Conservation (phyloP, 2,888 invertebrate genomes). For the Terebella lapidaria region DNA sequence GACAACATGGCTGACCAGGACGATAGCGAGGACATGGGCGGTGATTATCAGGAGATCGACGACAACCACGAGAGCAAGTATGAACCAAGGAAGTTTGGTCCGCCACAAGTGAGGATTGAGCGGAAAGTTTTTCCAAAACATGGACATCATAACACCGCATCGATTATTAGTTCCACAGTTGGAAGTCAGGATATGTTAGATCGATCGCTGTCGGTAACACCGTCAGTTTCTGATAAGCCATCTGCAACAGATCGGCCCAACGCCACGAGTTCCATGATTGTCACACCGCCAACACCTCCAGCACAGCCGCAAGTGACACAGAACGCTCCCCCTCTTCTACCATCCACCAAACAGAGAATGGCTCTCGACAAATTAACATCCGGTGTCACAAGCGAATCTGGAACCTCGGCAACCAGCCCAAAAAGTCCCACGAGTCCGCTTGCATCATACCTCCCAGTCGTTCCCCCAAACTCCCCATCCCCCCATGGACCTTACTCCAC, state of each 20-base stretch:
- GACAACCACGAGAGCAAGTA: slow-evolving; percentile 45
- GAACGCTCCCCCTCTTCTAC: neutral
- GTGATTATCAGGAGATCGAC: slow-evolving; percentile 42
- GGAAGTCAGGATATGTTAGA: slow-evolving; percentile 36
- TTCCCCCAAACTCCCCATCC: slow-evolving; percentile 33
- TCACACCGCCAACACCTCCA: neutral
- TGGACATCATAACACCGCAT: slow-evolving; percentile 32
- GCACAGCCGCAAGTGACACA: neutral
- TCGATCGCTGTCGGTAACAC: neutral
- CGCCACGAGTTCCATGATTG: neutral
- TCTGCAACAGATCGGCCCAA: slow-evolving; percentile 1
- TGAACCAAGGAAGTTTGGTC: slow-evolving; percentile 29
- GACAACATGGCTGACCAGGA: slow-evolving; percentile 6
- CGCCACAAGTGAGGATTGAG: slow-evolving; percentile 40
- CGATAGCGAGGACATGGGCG: slow-evolving; percentile 24
- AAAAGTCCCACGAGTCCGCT: slow-evolving; percentile 40
- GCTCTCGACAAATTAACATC: neutral
- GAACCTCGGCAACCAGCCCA: slow-evolving; percentile 50
- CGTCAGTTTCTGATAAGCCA: neutral
- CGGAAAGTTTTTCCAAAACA: slow-evolving; percentile 37
- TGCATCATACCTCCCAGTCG: slow-evolving; percentile 30
- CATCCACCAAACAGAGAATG: neutral
- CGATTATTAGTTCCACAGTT: slow-evolving; percentile 41
- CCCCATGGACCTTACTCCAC: slow-evolving; percentile 17
- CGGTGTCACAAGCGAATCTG: slow-evolving; percentile 49